A percentile compares a stretch with the other conserved stretches of the same genome.
Evolutionary conservation across 2,888 invertebrate genomes (phyloP).

Genomic region (Andrena chrysosceles): DNA sequence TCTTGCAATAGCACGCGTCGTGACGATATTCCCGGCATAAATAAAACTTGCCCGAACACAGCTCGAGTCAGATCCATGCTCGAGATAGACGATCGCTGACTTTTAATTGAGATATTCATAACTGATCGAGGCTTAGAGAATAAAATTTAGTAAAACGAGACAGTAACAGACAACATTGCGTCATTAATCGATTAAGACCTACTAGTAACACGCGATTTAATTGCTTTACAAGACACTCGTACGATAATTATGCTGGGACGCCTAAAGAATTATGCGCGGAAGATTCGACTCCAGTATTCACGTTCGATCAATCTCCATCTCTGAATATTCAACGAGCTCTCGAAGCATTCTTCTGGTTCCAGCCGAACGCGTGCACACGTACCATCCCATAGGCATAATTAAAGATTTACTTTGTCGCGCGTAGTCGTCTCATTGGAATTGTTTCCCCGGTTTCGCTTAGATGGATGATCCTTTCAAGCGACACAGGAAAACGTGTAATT

Average conservation of each 20-base stretch:
- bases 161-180: not conserved
- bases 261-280: constrained; percentile 10
- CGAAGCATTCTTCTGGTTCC: not conserved
- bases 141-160: not conserved
- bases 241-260: constrained; percentile 4
- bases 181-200: constrained; percentile 35
- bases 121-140: constrained; percentile 21
- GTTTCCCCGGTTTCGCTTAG: constrained; percentile 58
- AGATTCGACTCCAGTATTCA: not conserved
- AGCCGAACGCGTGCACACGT: not conserved
- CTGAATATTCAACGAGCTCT: constrained; percentile 43
- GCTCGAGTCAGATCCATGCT: constrained; percentile 9
- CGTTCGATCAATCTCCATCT: constrained; percentile 2
- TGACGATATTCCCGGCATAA: constrained; percentile 24
- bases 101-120: constrained; percentile 49
- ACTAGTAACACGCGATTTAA: constrained; percentile 1
- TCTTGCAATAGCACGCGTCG: constrained; percentile 14
- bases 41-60: constrained; percentile 28
- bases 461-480: constrained; percentile 68
- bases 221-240: not conserved
- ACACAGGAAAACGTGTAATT: constrained; percentile 74
- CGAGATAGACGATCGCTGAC: constrained; percentile 12
- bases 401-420: constrained; percentile 50
- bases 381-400: constrained; percentile 5
- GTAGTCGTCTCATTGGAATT: constrained; percentile 35